These are phyloP conservation scores for Atractosteus spatula DNA, from an alignment of 2,113 vertebrate genomes.

Conservation along the genomic window DNA sequence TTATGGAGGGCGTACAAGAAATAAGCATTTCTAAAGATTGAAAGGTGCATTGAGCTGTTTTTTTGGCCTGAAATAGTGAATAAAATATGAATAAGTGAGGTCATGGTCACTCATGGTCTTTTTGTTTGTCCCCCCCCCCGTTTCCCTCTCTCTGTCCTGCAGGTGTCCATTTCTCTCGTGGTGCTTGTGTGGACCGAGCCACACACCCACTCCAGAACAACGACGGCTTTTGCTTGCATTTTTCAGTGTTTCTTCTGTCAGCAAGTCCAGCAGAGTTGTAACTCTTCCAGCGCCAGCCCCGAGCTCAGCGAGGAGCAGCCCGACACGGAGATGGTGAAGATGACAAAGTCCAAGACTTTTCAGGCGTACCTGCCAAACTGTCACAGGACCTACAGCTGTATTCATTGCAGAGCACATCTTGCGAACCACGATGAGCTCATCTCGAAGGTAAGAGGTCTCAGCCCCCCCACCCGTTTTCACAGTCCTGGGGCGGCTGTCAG, in stretches of 20 bases:
- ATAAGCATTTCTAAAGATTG: too few species aligned
- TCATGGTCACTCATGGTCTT: too few species aligned
- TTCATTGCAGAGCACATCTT: constrained; percentile 97
- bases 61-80: too few species aligned
- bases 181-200: constrained; percentile 86
- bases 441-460: constrained; percentile 66
- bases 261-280: constrained; percentile 87
- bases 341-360: constrained; percentile 98
- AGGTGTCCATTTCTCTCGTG: constrained; percentile 83
- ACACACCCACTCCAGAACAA: constrained; percentile 86
- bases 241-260: constrained; percentile 94
- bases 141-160: constrained; percentile 33
- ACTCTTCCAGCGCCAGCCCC: constrained; percentile 80
- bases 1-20: too few species aligned
- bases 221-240: constrained; percentile 93
- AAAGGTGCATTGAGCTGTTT: too few species aligned
- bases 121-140: not conserved
- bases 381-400: constrained; percentile 96
- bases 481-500: too few species aligned
- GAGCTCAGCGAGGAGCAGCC: constrained; percentile 76
- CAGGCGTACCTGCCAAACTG: constrained; percentile 95
- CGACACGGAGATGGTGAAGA: constrained; percentile 93
- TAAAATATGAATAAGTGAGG: too few species aligned
- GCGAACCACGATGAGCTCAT: constrained; percentile 98
- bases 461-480: not conserved